These are phyloP conservation scores for Sclerodermus sp. DNA, from an alignment of 2,888 invertebrate species.

Conservation along the genomic window DNA sequence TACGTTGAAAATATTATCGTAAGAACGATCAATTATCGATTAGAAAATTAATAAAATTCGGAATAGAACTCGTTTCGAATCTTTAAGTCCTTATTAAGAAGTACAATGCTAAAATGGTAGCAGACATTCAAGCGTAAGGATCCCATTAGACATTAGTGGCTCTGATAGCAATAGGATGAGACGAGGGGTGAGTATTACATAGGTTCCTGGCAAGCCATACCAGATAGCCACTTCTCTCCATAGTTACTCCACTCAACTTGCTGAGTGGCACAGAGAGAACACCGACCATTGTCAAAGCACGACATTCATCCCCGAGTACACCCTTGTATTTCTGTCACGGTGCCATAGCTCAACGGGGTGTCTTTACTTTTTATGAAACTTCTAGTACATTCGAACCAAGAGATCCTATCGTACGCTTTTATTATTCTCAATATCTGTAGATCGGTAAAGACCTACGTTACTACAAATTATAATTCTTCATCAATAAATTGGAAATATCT, in stretches of 20 bases:
- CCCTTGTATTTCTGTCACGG: slow-evolving; percentile 25
- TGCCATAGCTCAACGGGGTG: slow-evolving; percentile 30
- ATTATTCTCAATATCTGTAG: no score
- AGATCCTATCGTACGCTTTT: no score
- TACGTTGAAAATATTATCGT: slow-evolving; percentile 2
- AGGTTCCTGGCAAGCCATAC: slow-evolving; percentile 31
- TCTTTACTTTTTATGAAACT: slow-evolving; percentile 11
- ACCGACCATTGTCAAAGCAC: slow-evolving; percentile 42
- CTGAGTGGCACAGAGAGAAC: slow-evolving; percentile 25
- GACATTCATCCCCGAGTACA: slow-evolving; percentile 38
- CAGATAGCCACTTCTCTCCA: slow-evolving; percentile 37
- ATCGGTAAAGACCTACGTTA: no score
- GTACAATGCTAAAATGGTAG: neutral
- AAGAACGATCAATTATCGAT: neutral
- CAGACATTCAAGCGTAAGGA: slow-evolving; percentile 32
- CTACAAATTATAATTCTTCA: no score
- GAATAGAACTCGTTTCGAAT: neutral
- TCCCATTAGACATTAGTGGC: slow-evolving; percentile 41
- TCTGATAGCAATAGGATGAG: slow-evolving; percentile 28
- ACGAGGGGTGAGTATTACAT: slow-evolving; percentile 29
- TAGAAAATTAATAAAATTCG: neutral
- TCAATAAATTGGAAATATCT: no score
- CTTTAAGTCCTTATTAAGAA: neutral
- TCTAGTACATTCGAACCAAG: no score
- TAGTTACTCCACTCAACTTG: slow-evolving; percentile 27